Evolutionary conservation across 92 coral and sea anemone genomes (phyloP), one percentile per base, ranked within the genome.

Genomic region (Siderastrea radians): DNA sequence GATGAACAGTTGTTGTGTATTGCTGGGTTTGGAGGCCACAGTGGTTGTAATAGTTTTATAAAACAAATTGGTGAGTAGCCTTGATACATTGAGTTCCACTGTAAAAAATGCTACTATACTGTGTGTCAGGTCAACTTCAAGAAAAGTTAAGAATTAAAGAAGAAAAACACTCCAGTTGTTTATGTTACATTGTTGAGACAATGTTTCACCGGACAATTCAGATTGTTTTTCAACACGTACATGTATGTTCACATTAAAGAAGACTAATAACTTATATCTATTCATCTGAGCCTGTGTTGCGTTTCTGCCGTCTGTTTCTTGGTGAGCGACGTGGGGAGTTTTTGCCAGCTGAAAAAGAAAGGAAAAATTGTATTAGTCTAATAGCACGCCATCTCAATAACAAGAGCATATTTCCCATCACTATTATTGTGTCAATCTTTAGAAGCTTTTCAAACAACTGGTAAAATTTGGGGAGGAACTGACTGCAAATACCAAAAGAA

Each of bases 201-300:
- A 74, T 16, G 62, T 11, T n/a, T 15, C 49, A 49, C 53, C 38
- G 3, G 1, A 50, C 11, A 51, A 12, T 61, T 78, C 7, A 61
- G 81, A 61, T 43, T 47, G 43, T 48, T 49, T 63, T 11, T 61
- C 3, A 49, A 48, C 57, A 74, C 49, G 12, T 54, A 13, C 45
- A 45, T 2, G 14, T 3, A 48, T 17, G 72, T 72, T 83, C 44
- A 5, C 45, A 73, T 72, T 64, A 47, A 62, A 84, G 57, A 73
- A 51, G 49, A 12, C 52, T 74, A 72, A 84, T 73, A 72, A 71
- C 80, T 83, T 74, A 72, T 59, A 45, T 60, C 80, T 97, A 96
- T 95, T 97, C 99, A 79, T 94, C 98, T 49, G 99, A 94, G 67
- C 99, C 99, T 82, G 99, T 93, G 94, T 95, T 97, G 53, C 99